Percentiles rank a stretch among this genome's conserved stretches.
These are phyloP conservation scores for Rhopalosiphum nymphaeae DNA, from an alignment of 2,888 invertebrate genomes.

Conservation along the genomic window DNA sequence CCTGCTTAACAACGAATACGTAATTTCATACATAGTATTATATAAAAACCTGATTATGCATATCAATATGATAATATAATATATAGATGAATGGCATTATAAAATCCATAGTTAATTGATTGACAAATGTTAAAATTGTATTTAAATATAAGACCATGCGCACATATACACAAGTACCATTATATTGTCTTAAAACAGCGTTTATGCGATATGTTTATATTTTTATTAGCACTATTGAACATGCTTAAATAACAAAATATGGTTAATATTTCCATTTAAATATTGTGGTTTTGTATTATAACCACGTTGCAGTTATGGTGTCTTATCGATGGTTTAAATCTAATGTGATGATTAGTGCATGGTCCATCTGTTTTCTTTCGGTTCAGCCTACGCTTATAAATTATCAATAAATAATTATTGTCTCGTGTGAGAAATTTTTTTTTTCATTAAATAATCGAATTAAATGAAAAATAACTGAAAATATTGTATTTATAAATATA, in stretches of 20 bases:
- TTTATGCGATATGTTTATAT: conserved; percentile 5
- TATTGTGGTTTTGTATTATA: background rate
- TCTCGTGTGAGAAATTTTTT: background rate
- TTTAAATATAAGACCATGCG: background rate
- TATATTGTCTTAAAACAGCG: background rate
- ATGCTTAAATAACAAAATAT: background rate
- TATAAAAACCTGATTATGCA: conserved; percentile 29
- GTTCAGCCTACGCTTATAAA: background rate
- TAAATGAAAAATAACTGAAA: background rate
- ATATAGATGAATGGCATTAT: conserved; percentile 41
- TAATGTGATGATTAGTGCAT: background rate
- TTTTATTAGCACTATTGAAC: background rate
- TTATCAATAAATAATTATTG: conserved; percentile 15
- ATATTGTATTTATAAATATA: background rate
- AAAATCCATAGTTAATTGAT: background rate
- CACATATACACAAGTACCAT: background rate
- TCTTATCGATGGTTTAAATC: background rate
- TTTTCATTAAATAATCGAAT: background rate
- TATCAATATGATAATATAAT: background rate
- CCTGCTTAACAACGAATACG: conserved; percentile 44
- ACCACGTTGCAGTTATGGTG: background rate
- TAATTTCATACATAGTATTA: conserved; percentile 16
- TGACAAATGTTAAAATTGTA: background rate
- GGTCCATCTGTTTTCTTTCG: conserved; percentile 26
- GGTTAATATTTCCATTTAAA: background rate